Evolutionary conservation across 2,888 invertebrate genomes (phyloP).

Genomic region (Itoplectis maculator): DNA sequence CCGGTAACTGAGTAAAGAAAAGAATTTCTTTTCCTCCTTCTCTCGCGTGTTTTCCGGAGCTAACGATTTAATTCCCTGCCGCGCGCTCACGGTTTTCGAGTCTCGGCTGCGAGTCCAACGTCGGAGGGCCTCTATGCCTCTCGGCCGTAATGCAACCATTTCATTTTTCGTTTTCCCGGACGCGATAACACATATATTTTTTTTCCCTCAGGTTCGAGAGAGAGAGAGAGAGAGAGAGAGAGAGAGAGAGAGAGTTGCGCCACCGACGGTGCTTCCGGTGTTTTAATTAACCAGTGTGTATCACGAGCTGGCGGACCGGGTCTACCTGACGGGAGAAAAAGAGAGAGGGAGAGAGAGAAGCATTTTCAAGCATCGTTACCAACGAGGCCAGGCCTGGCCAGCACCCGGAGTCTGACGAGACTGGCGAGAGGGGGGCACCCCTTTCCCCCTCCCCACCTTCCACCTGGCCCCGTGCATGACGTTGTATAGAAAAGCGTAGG

Average conservation of each 20-base stretch:
- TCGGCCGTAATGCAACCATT: too few species aligned
- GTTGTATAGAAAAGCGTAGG: constrained; percentile 29
- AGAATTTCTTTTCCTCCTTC: too few species aligned
- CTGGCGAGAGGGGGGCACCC: constrained; percentile 8
- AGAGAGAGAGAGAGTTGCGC: not conserved
- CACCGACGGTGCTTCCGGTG: constrained; percentile 21
- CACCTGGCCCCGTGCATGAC: not conserved
- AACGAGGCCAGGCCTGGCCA: constrained; percentile 9
- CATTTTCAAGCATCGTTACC: constrained; percentile 54
- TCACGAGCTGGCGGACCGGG: not conserved
- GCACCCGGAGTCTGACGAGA: constrained; percentile 10
- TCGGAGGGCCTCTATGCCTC: too few species aligned
- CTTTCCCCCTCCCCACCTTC: not conserved
- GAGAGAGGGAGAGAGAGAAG: constrained; percentile 54
- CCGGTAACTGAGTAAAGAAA: too few species aligned
- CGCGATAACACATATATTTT: constrained; percentile 13
- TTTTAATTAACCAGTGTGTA: constrained; percentile 53
- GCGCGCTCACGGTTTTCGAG: too few species aligned
- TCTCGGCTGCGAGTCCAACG: too few species aligned
- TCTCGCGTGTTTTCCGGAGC: not conserved
- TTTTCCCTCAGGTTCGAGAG: constrained; percentile 6
- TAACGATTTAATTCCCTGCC: not conserved
- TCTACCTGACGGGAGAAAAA: constrained; percentile 41
- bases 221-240: too few species aligned
- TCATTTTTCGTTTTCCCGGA: not conserved